Percentiles rank a stretch among this genome's conserved stretches.
Conservation (phyloP, 1,140 invertebrate genomes). For the Holotrichia oblita region DNA sequence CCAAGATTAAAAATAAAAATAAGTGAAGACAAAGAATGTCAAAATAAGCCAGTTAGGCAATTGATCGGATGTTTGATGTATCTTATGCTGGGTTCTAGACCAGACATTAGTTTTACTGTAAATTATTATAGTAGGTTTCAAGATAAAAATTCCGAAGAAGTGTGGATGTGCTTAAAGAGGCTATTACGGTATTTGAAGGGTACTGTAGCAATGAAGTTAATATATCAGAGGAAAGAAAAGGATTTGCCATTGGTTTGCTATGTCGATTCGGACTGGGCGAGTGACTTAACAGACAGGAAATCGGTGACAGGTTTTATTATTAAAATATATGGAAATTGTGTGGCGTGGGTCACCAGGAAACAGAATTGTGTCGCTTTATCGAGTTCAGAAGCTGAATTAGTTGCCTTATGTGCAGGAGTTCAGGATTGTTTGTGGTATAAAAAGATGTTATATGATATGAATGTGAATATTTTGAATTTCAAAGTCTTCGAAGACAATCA, state of each 20-base stretch:
- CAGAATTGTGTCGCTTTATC: conserved; percentile 47
- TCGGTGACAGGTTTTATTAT: conserved; percentile 52
- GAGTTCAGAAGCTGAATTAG: conserved; percentile 65
- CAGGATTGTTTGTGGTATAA: conserved; percentile 50
- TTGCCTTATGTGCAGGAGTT: conserved; percentile 46
- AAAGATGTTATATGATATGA: conserved; percentile 52
- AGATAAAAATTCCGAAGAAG: conserved; percentile 46
- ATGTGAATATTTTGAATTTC: conserved; percentile 40
- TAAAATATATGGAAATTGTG: conserved; percentile 50
- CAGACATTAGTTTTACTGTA: conserved; percentile 61
- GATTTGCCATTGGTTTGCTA: conserved; percentile 45
- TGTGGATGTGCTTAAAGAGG: conserved; percentile 58
- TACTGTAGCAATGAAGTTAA: conserved; percentile 52
- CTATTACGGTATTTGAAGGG: conserved; percentile 60
- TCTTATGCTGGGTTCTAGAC: conserved; percentile 55
- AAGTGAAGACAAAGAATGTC: not conserved
- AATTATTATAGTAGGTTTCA: conserved; percentile 53
- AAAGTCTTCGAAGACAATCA: conserved; percentile 55
- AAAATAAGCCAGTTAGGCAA: conserved; percentile 52
- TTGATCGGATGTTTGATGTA: conserved; percentile 60
- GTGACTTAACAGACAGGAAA: conserved; percentile 52
- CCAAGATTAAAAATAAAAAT: conserved; percentile 33
- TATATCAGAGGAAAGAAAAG: conserved; percentile 42
- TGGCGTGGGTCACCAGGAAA: conserved; percentile 48
- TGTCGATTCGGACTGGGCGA: conserved; percentile 57